phyloP scores from a whole-genome alignment of 2,888 invertebrate genomes.

The Lasioglossum morio region DNA sequence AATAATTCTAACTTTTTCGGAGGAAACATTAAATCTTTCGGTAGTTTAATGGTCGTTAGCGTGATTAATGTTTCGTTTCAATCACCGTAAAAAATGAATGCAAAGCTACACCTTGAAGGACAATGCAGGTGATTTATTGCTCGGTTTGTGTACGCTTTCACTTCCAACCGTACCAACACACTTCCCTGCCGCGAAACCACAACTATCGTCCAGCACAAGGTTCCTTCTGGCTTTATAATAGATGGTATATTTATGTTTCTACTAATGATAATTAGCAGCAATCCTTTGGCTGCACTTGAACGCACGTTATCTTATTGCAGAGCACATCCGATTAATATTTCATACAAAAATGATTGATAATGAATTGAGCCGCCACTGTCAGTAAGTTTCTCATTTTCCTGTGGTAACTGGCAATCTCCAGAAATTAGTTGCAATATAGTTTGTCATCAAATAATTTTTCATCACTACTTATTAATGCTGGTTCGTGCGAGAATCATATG shows the following conservation, averaged over 20 bases:
- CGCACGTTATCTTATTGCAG: background rate
- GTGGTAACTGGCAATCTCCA: too few species aligned
- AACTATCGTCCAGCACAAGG: background rate
- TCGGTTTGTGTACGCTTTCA: conserved; percentile 40
- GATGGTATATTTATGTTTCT: background rate
- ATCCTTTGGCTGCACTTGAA: background rate
- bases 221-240: background rate
- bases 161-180: conserved; percentile 23
- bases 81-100: background rate
- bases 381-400: too few species aligned
- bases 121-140: conserved; percentile 23
- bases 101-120: conserved; percentile 9
- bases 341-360: too few species aligned
- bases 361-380: too few species aligned
- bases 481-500: too few species aligned
- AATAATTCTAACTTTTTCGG: background rate
- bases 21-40: background rate
- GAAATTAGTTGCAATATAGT: too few species aligned
- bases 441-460: too few species aligned
- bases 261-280: background rate
- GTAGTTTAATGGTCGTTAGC: background rate
- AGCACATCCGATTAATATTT: background rate
- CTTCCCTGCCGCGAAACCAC: background rate
- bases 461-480: too few species aligned
- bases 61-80: background rate